Conservation (phyloP, 2,113 vertebrate species). For the Semnornis frantzii region DNA sequence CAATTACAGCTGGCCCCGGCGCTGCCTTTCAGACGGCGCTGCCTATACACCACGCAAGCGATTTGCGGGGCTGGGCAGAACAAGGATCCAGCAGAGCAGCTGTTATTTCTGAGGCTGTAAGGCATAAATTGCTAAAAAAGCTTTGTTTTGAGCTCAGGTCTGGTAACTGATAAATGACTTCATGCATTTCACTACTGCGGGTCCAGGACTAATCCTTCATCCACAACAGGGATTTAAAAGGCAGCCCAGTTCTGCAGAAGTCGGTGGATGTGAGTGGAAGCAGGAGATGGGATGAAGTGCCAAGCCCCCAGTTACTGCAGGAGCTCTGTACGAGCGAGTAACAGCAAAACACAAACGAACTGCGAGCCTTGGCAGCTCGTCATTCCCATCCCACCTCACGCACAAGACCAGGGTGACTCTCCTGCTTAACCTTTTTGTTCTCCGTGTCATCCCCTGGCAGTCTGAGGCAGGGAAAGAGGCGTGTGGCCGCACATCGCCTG, state of each 20-base stretch:
- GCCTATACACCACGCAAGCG: accelerated
- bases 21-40: accelerated
- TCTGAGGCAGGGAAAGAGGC: neutral
- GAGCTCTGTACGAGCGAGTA: conserved; percentile 2
- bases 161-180: neutral
- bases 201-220: neutral
- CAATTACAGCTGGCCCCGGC: neutral
- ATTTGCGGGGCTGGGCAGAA: neutral
- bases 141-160: neutral
- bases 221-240: neutral
- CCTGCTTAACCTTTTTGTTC: neutral
- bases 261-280: neutral
- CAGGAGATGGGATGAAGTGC: neutral
- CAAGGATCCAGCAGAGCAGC: neutral
- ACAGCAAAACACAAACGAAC: neutral
- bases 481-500: neutral
- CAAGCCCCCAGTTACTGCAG: neutral
- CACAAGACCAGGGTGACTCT: neutral
- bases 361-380: neutral
- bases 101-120: neutral
- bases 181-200: neutral
- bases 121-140: neutral
- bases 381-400: neutral
- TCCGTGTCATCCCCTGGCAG: neutral
- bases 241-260: neutral